Percentiles rank a stretch among this genome's conserved stretches.
These are phyloP conservation scores for Diplosoma virens DNA, from an alignment of 23 tunicate species.

Conservation along the genomic window DNA sequence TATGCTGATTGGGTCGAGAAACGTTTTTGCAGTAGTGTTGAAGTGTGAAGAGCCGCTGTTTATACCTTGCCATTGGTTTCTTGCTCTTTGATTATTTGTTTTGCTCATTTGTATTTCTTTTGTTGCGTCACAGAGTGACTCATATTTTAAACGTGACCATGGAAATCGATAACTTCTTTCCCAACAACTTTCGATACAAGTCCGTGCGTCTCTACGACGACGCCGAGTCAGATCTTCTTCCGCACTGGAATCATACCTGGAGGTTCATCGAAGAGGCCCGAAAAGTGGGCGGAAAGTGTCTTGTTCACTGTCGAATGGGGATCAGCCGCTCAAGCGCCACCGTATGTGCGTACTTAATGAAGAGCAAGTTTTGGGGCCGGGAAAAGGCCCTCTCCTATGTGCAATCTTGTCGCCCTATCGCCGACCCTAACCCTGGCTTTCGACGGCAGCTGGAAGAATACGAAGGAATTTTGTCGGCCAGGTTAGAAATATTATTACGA, in stretches of 20 bases:
- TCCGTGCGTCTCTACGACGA: slow-evolving; percentile 57
- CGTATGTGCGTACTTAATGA: slow-evolving; percentile 89
- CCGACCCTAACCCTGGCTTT: slow-evolving; percentile 69
- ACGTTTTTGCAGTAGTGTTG: no score
- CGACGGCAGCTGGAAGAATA: slow-evolving; percentile 70
- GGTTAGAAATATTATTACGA: no score
- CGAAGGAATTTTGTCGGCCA: slow-evolving; percentile 86
- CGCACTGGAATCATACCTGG: slow-evolving; percentile 75
- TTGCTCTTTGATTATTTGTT: no score
- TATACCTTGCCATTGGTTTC: no score
- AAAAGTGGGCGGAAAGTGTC: slow-evolving; percentile 48
- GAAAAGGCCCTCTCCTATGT: slow-evolving; percentile 57
- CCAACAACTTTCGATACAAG: slow-evolving; percentile 71
- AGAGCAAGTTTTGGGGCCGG: slow-evolving; percentile 55
- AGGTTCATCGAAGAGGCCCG: slow-evolving; percentile 48
- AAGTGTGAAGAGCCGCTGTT: no score
- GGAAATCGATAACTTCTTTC: slow-evolving; percentile 87
- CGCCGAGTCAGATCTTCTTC: slow-evolving; percentile 38
- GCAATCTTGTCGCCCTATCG: slow-evolving; percentile 51
- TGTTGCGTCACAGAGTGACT: slow-evolving; percentile 77
- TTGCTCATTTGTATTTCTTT: no score
- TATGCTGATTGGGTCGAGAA: no score
- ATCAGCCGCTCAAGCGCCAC: slow-evolving; percentile 94
- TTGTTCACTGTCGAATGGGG: slow-evolving; percentile 99
- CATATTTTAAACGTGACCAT: slow-evolving; percentile 91